A percentile compares a stretch with the other conserved stretches of the same genome.
Evolutionary conservation across 2,797 vertebrate genomes (phyloP).

Genomic region (Bradypus variegatus): DNA sequence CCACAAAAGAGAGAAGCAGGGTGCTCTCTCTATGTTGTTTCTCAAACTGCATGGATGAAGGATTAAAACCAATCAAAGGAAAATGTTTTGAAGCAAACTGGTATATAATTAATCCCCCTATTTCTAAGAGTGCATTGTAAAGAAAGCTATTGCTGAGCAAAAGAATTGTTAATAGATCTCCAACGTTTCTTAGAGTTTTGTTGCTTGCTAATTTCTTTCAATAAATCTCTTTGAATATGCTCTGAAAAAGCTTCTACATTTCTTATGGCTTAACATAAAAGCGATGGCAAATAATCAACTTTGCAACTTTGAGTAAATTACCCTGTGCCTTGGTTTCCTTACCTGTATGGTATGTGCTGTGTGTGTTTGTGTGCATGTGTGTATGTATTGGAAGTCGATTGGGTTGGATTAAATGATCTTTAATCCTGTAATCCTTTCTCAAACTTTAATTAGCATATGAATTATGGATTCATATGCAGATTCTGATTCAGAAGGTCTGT

Average conservation of each 20-base stretch:
- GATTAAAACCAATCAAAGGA: slow-evolving; percentile 45
- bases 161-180: slow-evolving; percentile 56
- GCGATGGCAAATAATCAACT: neutral
- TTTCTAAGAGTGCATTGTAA: slow-evolving; percentile 60
- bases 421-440: neutral
- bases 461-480: neutral
- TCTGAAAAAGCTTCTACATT: neutral
- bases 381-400: neutral
- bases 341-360: neutral
- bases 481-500: neutral
- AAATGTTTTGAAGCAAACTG: slow-evolving; percentile 62
- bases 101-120: slow-evolving; percentile 66
- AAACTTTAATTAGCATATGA: neutral
- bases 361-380: neutral
- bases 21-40: neutral
- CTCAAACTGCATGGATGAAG: neutral
- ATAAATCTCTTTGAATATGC: slow-evolving; percentile 17
- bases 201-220: slow-evolving; percentile 15
- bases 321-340: neutral
- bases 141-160: slow-evolving; percentile 64
- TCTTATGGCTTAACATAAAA: neutral
- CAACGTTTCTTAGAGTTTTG: neutral
- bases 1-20: no score
- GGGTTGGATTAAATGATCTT: neutral
- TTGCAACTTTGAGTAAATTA: neutral